Evolutionary conservation across 2,113 vertebrate species (phyloP).

Genomic region (Saguinus midas): DNA sequence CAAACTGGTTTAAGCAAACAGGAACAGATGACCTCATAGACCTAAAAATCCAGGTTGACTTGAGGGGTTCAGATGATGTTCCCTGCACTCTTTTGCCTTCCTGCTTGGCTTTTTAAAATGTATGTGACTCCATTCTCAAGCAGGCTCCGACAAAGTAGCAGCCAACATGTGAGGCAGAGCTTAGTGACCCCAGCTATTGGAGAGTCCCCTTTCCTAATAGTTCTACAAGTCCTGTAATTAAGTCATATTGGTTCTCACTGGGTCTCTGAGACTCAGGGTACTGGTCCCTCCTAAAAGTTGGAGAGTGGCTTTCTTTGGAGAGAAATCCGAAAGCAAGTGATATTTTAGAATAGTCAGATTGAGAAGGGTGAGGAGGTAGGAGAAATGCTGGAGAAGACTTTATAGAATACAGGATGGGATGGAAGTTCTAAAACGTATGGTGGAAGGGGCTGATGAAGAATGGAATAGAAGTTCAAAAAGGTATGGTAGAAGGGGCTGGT

Average conservation of each 20-base stretch:
- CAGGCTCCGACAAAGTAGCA: background rate
- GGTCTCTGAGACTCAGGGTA: background rate
- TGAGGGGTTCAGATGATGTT: background rate
- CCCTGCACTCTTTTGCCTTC: background rate
- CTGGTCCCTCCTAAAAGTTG: background rate
- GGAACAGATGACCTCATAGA: background rate
- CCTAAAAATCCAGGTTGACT: background rate
- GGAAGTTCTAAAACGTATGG: background rate
- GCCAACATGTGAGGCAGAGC: background rate
- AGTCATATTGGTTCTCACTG: background rate
- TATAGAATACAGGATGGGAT: background rate
- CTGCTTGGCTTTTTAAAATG: background rate
- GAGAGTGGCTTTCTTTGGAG: background rate
- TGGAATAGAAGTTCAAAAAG: background rate
- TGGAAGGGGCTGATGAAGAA: background rate
- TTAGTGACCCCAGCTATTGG: background rate
- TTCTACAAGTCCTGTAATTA: background rate
- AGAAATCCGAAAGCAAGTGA: background rate
- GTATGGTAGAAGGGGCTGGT: background rate
- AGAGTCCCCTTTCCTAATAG: background rate
- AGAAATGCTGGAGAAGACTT: background rate
- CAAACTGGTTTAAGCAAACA: background rate
- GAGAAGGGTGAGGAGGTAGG: background rate
- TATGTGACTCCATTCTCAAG: background rate
- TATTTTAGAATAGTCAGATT: background rate